Evolutionary conservation across 2,113 vertebrate genomes (phyloP).

Genomic region (Cyanoderma ruficeps): DNA sequence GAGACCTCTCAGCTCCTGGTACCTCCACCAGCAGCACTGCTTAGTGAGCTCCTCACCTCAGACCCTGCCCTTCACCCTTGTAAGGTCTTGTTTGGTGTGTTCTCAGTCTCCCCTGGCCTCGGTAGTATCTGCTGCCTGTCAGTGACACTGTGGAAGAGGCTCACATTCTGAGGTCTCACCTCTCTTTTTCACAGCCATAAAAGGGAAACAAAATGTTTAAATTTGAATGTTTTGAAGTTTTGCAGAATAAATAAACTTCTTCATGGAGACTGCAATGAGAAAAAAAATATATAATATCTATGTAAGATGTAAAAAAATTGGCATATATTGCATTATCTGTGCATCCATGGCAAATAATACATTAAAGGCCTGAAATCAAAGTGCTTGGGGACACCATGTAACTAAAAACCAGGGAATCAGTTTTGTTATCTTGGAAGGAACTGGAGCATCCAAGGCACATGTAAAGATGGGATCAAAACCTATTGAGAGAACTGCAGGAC

Average conservation of each 20-base stretch:
- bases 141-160: background rate
- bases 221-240: conserved; percentile 13
- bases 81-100: background rate
- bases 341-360: background rate
- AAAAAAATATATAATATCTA: conserved; percentile 14
- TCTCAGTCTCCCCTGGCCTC: background rate
- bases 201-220: conserved; percentile 12
- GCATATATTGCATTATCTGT: background rate
- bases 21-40: background rate
- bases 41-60: background rate
- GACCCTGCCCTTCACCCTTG: background rate
- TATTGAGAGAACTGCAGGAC: background rate
- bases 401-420: background rate
- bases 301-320: background rate
- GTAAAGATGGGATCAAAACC: background rate
- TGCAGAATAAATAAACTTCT: conserved; percentile 22
- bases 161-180: background rate
- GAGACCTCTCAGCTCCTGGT: background rate
- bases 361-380: conserved; percentile 1
- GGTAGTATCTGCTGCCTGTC: background rate
- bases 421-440: background rate
- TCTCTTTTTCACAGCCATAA: background rate
- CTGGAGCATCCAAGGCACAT: background rate
- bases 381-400: background rate
- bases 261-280: background rate